Base-by-base conservation (phyloP, 1,140 invertebrate genomes). In the Maniola jurtina region DNA sequence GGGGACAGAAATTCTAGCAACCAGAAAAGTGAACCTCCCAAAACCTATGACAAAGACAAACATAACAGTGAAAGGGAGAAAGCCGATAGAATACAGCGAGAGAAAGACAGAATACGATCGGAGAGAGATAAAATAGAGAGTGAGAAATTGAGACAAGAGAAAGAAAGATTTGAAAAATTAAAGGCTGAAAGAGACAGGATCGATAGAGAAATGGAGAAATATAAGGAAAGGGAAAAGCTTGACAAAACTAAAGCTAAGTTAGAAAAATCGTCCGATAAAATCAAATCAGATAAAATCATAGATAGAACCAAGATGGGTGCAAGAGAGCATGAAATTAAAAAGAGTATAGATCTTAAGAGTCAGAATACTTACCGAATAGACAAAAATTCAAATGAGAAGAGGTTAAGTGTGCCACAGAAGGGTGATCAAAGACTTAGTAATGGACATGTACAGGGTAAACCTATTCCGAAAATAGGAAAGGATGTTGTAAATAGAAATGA, bases 331-430 rank as follows among this genome's bases (percentile, higher is more conserved):
- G 83, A 83, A 15, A 42, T 71, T 16, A 89, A 85, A 64, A 85
- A 84, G 57, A 86, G 66, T 71, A 89, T 90, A 82, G 86, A 89
- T 68, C 78, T 88, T 65, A 90, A 90, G 66, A 83, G 73, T 63
- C 87, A 89, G 65, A 89, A 90, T 45, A 88, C 87, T 57, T 90
- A 89, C 59, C 84, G 88, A 69, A 89, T 90, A 90, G 88, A 90
- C 66, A 89, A 88, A 71, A 89, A 81, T 58, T 79, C 77, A 0
- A 80, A 83, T 74, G 86, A 90, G 16, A 86, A 71, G 77, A 83
- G 54, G 69, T 58, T 59, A 15, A 70, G 45, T 64, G 66, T 63
- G 50, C 38, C 66, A 57, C 68, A 70, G 56, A 77, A 70, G 33
- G 59, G 75, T 15, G 15, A 60, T 52, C 69, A 78, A 40, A 81